These are phyloP conservation scores for Chaetorhynchus papuensis DNA, from an alignment of 2,113 vertebrate genomes.

Conservation along the genomic window DNA sequence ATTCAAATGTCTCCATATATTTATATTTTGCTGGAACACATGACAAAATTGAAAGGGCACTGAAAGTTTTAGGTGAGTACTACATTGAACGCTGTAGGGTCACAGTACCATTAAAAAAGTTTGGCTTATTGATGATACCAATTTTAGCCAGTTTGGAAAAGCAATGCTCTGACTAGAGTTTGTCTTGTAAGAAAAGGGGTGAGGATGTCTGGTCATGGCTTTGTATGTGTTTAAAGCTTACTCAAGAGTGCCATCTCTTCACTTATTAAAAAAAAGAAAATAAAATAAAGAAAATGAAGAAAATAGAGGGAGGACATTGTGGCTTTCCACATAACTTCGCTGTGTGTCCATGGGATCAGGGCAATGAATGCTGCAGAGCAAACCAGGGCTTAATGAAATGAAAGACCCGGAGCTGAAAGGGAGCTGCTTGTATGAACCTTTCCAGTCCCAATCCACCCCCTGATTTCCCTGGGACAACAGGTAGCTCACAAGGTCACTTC, in stretches of 20 bases:
- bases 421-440: neutral
- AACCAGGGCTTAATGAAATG: neutral
- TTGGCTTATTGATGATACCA: neutral
- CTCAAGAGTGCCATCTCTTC: neutral
- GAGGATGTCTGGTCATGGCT: neutral
- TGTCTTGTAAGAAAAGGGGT: neutral
- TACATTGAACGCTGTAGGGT: neutral
- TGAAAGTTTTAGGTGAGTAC: neutral
- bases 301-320: neutral
- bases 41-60: neutral
- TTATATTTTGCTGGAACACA: neutral
- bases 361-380: neutral
- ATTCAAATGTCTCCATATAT: neutral
- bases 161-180: neutral
- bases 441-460: neutral
- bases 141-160: neutral
- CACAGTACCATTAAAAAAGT: neutral
- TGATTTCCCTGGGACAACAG: neutral
- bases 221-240: neutral
- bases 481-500: neutral
- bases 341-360: neutral
- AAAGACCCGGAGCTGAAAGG: neutral
- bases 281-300: neutral
- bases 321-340: neutral
- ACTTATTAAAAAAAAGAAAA: neutral